Base-by-base conservation (phyloP, 2,797 vertebrate species). In the Typhlichthys subterraneus region DNA sequence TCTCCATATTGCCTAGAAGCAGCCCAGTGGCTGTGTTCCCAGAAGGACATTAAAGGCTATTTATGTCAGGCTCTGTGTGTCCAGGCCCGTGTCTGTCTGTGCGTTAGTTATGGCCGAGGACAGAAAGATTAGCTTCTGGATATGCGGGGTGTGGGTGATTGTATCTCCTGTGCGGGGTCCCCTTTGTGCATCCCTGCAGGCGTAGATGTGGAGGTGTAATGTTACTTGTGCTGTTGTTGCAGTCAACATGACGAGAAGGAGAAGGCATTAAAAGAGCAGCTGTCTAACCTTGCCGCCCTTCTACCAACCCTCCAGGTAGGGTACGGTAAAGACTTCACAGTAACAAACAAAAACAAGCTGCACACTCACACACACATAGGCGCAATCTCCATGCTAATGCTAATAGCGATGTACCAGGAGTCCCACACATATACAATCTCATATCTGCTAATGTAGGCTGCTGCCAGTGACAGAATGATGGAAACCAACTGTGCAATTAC, bases 211-310 rank as follows among this genome's bases (percentile, higher is more conserved):
- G 33, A 60, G 51, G 72, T 68, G 68, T 72, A 57, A 56, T n/a
- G 14, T 80, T 76, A 62, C 76, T 23, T 73, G 51, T 59, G 33
- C 46, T 57, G 4, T 61, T 11, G 71, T 4, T 83, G 66, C 88
- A 97, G 95, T 77, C 95, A 97, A 69, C 94, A 97, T 0, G 92
- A 96, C 80, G 95, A 98, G 85, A 97, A 96, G 83, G 94, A 96
- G 87, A 94, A 91, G 72, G 94, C 94, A 0, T 93, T 97, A 60
- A 97, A 95, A 85, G 94, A 94, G 23, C 96, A 98, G 79, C 93
- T 97, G 0, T 91, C 93, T 11, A 93, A 95, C 80, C 86, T 97
- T 6, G 94, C 95, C 5, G 90, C 93, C 2, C 89, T 97, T 61
- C 85, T 97, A 38, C 96, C 96, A 61, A 97, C 94, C 2, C 86